A percentile compares a stretch with the other conserved stretches of the same genome.
Conservation (phyloP, 2,888 invertebrate species). For the Myopa testacea region DNA sequence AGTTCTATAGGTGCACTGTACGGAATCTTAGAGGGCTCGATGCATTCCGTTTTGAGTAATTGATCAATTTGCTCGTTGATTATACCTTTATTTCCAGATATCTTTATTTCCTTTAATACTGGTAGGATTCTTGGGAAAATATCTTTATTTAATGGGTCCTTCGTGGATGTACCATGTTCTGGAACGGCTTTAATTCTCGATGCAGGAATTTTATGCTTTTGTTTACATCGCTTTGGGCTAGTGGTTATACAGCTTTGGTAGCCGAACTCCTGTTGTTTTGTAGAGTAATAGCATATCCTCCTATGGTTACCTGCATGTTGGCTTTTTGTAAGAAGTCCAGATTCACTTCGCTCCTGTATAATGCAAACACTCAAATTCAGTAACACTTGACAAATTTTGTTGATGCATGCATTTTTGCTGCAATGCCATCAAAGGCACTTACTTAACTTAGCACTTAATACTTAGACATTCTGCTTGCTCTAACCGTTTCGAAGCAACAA, state of each 20-base stretch:
- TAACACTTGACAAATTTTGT: no score
- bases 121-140: slow-evolving; percentile 33
- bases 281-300: not conserved
- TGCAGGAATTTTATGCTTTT: slow-evolving; percentile 20
- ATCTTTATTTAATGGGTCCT: slow-evolving; percentile 27
- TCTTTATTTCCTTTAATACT: no score
- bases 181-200: slow-evolving; percentile 22
- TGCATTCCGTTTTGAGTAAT: not conserved
- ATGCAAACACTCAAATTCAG: no score
- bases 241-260: not conserved
- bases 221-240: not conserved
- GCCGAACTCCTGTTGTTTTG: not conserved
- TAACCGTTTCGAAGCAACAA: no score
- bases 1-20: slow-evolving; percentile 30
- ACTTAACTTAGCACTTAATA: no score
- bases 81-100: no score
- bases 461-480: no score
- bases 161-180: not conserved
- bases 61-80: slow-evolving; percentile 30
- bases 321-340: not conserved
- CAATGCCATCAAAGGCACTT: no score
- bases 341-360: no score
- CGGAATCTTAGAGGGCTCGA: slow-evolving; percentile 20
- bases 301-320: not conserved
- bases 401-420: no score